These are phyloP conservation scores for Pinctada fucata DNA, from an alignment of 2,888 invertebrate species.

Conservation along the genomic window DNA sequence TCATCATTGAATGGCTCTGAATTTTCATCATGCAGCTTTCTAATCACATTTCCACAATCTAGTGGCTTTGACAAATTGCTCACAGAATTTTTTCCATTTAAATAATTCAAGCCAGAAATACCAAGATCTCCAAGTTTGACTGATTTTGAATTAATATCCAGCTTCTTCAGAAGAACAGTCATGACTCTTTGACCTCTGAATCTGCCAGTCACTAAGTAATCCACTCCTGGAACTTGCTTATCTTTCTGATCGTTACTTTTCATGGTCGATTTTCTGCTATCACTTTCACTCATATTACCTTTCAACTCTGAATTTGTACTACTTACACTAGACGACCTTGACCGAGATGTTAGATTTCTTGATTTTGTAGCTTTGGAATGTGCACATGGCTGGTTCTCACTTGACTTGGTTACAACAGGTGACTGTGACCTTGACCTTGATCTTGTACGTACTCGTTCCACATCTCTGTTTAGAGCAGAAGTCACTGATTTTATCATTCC, in stretches of 20 bases:
- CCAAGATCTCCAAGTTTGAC: background rate
- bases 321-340: slow-evolving; percentile 24
- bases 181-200: slow-evolving; percentile 67
- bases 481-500: no score
- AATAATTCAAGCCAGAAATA: background rate
- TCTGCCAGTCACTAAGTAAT: slow-evolving; percentile 65
- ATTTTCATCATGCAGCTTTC: slow-evolving; percentile 6
- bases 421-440: no score
- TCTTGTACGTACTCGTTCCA: no score
- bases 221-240: slow-evolving; percentile 54
- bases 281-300: background rate
- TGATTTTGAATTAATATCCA: slow-evolving; percentile 35
- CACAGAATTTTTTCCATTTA: background rate
- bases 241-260: slow-evolving; percentile 41
- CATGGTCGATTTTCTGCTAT: background rate
- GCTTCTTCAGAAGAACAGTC: slow-evolving; percentile 60
- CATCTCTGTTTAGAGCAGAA: no score
- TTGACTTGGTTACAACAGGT: no score
- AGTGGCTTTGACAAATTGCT: background rate
- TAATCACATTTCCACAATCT: slow-evolving; percentile 17
- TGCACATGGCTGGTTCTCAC: no score
- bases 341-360: slow-evolving; percentile 7
- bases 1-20: slow-evolving; percentile 16
- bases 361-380: background rate
- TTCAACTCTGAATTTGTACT: background rate